Percentiles rank a stretch among this genome's conserved stretches.
Conservation (phyloP, 2,888 invertebrate species). For the Nomada lathburiana region DNA sequence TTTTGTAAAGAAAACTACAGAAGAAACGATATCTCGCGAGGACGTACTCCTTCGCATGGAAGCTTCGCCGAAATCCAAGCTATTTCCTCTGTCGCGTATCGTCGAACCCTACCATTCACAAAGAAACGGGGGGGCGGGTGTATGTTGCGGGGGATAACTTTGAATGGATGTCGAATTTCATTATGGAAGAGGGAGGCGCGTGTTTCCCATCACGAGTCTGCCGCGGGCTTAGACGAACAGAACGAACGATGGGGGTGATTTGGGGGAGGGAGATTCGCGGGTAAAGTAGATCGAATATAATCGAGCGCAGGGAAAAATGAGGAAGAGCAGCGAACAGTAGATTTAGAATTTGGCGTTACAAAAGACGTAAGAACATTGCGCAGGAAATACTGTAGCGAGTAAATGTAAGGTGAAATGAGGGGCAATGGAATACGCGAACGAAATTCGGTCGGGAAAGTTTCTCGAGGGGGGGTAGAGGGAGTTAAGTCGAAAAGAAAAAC, state of each 20-base stretch:
- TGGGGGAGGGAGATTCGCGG: neutral
- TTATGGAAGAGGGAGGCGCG: conserved; percentile 53
- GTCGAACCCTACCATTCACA: neutral
- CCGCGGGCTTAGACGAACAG: neutral
- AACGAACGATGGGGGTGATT: conserved; percentile 17
- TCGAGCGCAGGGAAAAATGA: neutral
- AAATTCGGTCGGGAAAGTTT: neutral
- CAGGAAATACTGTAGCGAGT: neutral
- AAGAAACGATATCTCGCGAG: conserved; percentile 25
- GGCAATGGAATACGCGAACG: neutral
- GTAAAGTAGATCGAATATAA: conserved; percentile 15
- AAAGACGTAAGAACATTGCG: neutral
- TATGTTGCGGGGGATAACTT: conserved; percentile 27
- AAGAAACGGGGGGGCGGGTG: neutral
- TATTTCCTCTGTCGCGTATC: conserved; percentile 27
- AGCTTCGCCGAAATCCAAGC: conserved; percentile 36
- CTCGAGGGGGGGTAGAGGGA: neutral
- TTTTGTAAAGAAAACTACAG: too few relatives aligned
- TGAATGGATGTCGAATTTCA: conserved; percentile 66
- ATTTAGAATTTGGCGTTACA: neutral
- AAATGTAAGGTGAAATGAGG: neutral
- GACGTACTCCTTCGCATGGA: neutral
- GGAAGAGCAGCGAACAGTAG: neutral
- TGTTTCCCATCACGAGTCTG: conserved; percentile 38
- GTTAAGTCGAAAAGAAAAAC: neutral